phyloP scores from a whole-genome alignment of 2,113 vertebrate genomes.

The Nothoprocta perdicaria region DNA sequence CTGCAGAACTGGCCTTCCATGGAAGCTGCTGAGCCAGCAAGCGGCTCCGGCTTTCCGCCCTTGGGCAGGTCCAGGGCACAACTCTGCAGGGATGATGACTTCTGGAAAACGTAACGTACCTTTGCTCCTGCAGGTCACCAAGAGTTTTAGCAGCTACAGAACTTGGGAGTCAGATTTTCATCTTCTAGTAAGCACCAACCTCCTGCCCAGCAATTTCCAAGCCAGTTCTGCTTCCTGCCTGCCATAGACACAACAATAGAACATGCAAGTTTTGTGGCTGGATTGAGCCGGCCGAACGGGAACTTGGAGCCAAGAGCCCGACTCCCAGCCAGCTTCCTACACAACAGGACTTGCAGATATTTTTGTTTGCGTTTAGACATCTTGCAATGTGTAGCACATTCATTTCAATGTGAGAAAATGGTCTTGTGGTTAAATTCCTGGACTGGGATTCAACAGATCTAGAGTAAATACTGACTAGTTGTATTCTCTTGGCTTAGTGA shows the following conservation, averaged over 20 bases:
- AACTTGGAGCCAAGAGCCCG: neutral
- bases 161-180: neutral
- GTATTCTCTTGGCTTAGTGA: neutral
- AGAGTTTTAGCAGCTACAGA: neutral
- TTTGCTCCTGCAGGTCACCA: neutral
- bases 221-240: conserved; percentile 9
- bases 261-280: neutral
- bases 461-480: neutral
- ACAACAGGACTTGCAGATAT: conserved; percentile 34
- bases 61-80: neutral
- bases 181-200: neutral
- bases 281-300: neutral
- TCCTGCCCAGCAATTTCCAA: neutral
- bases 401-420: neutral
- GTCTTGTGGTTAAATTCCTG: neutral
- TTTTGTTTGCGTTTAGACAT: conserved; percentile 31
- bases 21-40: neutral
- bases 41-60: neutral
- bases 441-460: neutral
- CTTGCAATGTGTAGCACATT: neutral
- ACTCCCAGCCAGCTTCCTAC: conserved; percentile 22
- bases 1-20: neutral
- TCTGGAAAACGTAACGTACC: neutral
- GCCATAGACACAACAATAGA: neutral
- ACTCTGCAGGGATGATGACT: neutral